Evolutionary conservation across 2,113 vertebrate genomes (phyloP).

Genomic region (Casuarius casuarius): DNA sequence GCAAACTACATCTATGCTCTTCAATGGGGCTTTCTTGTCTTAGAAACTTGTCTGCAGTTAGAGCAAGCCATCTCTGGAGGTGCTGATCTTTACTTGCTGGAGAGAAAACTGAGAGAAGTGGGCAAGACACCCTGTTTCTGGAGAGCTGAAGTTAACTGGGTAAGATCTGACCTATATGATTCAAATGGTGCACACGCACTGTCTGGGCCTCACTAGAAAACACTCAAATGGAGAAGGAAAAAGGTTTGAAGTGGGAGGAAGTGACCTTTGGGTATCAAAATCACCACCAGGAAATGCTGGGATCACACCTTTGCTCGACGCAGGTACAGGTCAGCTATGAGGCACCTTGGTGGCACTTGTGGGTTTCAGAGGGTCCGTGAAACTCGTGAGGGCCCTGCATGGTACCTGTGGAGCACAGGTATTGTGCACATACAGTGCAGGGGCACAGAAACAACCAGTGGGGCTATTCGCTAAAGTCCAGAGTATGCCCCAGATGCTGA

Average conservation of each 20-base stretch:
- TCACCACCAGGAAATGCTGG: not conserved
- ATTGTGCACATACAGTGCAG: not conserved
- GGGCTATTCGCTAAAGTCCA: not conserved
- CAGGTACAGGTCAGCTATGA: not conserved
- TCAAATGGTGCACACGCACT: not conserved
- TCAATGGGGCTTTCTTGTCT: not conserved
- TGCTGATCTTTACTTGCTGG: not conserved
- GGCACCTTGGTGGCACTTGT: not conserved
- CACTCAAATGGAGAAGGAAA: not conserved
- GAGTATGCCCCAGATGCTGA: not conserved
- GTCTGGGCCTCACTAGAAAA: not conserved
- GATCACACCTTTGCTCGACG: not conserved
- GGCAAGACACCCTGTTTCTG: not conserved
- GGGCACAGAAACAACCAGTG: not conserved
- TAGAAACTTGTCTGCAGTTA: not conserved
- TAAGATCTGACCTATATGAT: not conserved
- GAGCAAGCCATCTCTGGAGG: not conserved
- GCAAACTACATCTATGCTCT: not conserved
- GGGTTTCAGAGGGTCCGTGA: not conserved
- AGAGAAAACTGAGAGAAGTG: not conserved
- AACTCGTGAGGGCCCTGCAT: not conserved
- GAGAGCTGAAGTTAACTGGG: not conserved
- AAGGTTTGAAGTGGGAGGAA: not conserved
- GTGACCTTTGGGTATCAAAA: not conserved
- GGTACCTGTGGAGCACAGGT: rapidly evolving